Percentiles rank a stretch among this genome's conserved stretches.
Conservation (phyloP, 1,140 invertebrate species). For the Eubasilissa regina region DNA sequence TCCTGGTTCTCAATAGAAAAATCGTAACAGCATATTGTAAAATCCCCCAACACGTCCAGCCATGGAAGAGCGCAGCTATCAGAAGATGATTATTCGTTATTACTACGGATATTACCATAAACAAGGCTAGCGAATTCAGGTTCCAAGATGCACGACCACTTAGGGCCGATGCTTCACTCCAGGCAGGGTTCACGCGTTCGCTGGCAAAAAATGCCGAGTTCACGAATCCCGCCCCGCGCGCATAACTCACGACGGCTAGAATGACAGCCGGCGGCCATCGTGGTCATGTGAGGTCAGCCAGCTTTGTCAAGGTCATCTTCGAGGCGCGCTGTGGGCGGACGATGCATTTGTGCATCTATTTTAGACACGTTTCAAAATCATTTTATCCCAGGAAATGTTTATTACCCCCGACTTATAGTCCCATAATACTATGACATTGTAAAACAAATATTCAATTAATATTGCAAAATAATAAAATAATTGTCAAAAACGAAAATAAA, state of each 20-base stretch:
- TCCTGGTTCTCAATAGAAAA: too few relatives aligned
- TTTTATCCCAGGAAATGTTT: too few relatives aligned
- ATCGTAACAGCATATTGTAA: too few relatives aligned
- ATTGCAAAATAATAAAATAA: too few relatives aligned
- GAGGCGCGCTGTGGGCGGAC: slow-evolving; percentile 8
- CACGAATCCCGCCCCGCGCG: slow-evolving; percentile 21
- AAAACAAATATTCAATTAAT: too few relatives aligned
- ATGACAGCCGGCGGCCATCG: slow-evolving; percentile 35
- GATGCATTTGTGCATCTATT: slow-evolving; percentile 19
- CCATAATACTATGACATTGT: too few relatives aligned
- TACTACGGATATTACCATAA: slow-evolving; percentile 37
- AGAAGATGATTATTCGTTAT: slow-evolving; percentile 28
- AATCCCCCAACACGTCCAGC: not conserved
- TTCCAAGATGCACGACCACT: slow-evolving; percentile 15
- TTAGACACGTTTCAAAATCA: too few relatives aligned
- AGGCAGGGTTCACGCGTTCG: slow-evolving; percentile 5
- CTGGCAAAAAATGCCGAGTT: slow-evolving; percentile 22
- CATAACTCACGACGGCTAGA: slow-evolving; percentile 16
- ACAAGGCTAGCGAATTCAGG: slow-evolving; percentile 21
- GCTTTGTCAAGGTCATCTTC: slow-evolving; percentile 42
- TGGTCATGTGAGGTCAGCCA: slow-evolving; percentile 39
- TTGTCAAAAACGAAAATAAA: too few relatives aligned
- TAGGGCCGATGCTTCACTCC: not conserved
- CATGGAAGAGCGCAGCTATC: slow-evolving; percentile 17
- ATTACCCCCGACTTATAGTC: too few relatives aligned